Evolutionary conservation across 1,140 invertebrate species (phyloP).

Genomic region (Drosophila parvula): DNA sequence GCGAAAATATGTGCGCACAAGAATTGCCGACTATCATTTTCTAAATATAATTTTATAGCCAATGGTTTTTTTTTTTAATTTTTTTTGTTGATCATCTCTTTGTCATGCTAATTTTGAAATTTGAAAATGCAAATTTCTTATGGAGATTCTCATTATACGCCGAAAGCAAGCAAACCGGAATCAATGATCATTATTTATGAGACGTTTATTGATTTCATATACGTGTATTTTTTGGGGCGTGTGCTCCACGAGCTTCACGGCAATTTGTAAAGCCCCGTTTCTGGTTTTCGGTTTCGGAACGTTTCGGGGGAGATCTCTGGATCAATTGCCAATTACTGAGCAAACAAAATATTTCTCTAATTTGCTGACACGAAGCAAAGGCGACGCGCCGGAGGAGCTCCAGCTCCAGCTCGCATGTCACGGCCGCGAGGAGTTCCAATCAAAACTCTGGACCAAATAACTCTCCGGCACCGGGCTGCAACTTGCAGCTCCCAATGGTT

Average conservation of each 20-base stretch:
- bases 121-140: conserved; percentile 56
- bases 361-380: conserved; percentile 66
- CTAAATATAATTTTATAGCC: conserved; percentile 41
- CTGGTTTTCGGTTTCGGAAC: conserved; percentile 9
- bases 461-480: conserved; percentile 15
- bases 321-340: conserved; percentile 70
- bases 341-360: conserved; percentile 77
- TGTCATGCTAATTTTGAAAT: conserved; percentile 68
- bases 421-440: conserved; percentile 65
- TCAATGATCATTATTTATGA: conserved; percentile 38
- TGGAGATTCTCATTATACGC: conserved; percentile 44
- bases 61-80: conserved; percentile 10
- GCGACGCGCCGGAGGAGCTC: conserved; percentile 7
- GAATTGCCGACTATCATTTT: conserved; percentile 35
- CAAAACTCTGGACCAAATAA: conserved; percentile 45
- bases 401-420: conserved; percentile 60
- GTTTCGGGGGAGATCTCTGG: conserved; percentile 40
- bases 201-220: conserved; percentile 53
- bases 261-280: conserved; percentile 66
- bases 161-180: conserved; percentile 44
- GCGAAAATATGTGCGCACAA: conserved; percentile 41
- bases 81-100: conserved; percentile 30
- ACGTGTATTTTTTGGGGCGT: conserved; percentile 35
- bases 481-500: conserved; percentile 38
- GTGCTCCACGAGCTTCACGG: conserved; percentile 36